Percentiles rank a stretch among this genome's conserved stretches.
Conservation (phyloP, 2,888 invertebrate species). For the Netelia virgata region DNA sequence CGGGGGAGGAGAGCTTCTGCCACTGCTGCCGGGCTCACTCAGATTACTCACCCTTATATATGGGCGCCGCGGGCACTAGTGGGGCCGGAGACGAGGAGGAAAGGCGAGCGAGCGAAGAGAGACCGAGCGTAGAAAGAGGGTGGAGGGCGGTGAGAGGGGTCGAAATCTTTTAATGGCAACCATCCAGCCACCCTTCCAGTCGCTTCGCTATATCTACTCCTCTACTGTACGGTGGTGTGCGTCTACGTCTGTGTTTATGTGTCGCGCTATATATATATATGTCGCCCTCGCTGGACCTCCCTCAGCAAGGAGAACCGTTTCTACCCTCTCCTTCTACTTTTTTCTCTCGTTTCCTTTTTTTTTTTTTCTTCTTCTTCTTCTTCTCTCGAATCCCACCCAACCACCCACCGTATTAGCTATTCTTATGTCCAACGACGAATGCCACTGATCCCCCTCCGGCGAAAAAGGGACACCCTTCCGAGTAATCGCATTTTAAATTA, state of each 20-base stretch:
- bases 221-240: not conserved
- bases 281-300: constrained; percentile 59
- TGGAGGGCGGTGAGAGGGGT: constrained; percentile 70
- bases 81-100: constrained; percentile 34
- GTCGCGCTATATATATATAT: constrained; percentile 16
- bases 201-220: constrained; percentile 50
- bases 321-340: constrained; percentile 69
- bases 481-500: constrained; percentile 83
- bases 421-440: constrained; percentile 81
- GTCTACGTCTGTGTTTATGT: constrained; percentile 2
- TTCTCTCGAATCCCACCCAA: constrained; percentile 68
- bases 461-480: constrained; percentile 77
- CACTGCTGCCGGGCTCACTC: constrained; percentile 71
- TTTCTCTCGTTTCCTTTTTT: constrained; percentile 58
- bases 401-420: constrained; percentile 81
- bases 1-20: constrained; percentile 38
- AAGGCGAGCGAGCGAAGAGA: constrained; percentile 68
- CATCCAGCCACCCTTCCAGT: constrained; percentile 78
- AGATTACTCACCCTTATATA: constrained; percentile 83
- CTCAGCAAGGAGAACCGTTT: constrained; percentile 18
- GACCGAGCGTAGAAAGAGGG: constrained; percentile 56
- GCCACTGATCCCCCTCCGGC: constrained; percentile 73
- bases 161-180: constrained; percentile 84
- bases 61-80: constrained; percentile 76
- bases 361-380: constrained; percentile 23